Base-by-base conservation (phyloP, 2,113 vertebrate genomes). In the Podarcis raffonei region DNA sequence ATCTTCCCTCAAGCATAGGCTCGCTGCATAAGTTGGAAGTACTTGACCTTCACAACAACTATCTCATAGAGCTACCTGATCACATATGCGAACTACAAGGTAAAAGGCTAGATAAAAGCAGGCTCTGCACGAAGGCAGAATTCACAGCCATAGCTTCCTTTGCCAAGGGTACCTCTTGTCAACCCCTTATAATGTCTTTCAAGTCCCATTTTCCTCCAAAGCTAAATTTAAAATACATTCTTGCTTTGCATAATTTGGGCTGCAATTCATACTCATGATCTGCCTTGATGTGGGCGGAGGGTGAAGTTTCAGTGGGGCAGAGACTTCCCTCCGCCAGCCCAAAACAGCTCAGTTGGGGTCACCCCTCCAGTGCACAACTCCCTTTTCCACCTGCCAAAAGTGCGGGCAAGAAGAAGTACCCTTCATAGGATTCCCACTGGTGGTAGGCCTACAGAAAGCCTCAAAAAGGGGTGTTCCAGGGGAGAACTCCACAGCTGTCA, bases 51-150 rank as follows among this genome's bases (percentile, higher is more conserved):
- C 68, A 30, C 57, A 93, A 96, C 85, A 96, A 96, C 42, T 90
- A 89, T 57, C 94, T 97, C 25, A 93, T 92, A 68, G 57, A 93
- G 72, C 87, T 98, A 65, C 96, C 97, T 66, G 82, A 94, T 27
- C 27, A 92, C 72, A 84, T 97, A 78, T 94, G 96, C 90, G 77
- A 94, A 69, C 76, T 95, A 59, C 88, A 86, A 91, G 96, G 96
- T 97, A 84, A 94, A 89, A 69, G 74, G 53, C 42, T 30, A 27
- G 15, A 8, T 25, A 32, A 82, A 65, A 16, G 37, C 59, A 16
- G 8, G 5, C 42, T 74, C 78, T 81, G 25, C 57, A 69, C 48
- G 87, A 57, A 30, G 13, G 71, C 66, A 71, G 20, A 74, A 53
- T 35, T 72, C 37, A 22, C 32, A 77, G 57, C 16, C 16, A 32